Evolutionary conservation across 2,888 invertebrate species (phyloP).

Genomic region (Kryphioiulus occultus): DNA sequence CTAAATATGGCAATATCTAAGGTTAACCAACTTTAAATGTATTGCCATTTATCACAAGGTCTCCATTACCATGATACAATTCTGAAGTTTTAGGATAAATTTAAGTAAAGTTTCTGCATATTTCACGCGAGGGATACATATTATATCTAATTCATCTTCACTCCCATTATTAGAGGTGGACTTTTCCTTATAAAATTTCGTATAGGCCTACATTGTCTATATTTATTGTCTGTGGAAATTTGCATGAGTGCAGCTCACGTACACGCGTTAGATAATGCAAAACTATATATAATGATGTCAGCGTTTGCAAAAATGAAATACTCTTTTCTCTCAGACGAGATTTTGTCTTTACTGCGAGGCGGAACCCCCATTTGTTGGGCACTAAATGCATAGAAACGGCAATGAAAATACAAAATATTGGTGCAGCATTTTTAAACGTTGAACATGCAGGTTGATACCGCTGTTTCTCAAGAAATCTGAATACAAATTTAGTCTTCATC

Average conservation of each 20-base stretch:
- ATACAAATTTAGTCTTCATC: background rate
- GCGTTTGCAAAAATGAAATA: conserved; percentile 29
- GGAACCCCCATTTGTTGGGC: background rate
- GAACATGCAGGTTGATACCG: background rate
- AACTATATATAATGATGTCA: conserved; percentile 39
- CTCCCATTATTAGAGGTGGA: background rate
- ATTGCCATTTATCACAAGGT: no score
- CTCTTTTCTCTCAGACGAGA: conserved; percentile 35
- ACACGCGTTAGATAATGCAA: conserved; percentile 27
- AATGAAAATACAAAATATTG: background rate
- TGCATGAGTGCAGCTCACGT: conserved; percentile 36
- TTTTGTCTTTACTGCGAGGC: background rate
- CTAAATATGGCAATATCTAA: no score
- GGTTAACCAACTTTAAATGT: no score
- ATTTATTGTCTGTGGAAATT: conserved; percentile 24
- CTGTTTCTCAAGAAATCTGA: background rate
- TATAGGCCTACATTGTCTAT: background rate
- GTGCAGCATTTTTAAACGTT: background rate
- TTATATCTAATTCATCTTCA: background rate
- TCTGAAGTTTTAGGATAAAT: background rate
- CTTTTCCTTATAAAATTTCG: background rate
- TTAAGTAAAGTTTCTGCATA: background rate
- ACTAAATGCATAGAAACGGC: background rate
- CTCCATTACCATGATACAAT: background rate
- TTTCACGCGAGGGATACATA: background rate